phyloP scores from a whole-genome alignment of 2,113 vertebrate genomes.

The Asarcornis scutulata region DNA sequence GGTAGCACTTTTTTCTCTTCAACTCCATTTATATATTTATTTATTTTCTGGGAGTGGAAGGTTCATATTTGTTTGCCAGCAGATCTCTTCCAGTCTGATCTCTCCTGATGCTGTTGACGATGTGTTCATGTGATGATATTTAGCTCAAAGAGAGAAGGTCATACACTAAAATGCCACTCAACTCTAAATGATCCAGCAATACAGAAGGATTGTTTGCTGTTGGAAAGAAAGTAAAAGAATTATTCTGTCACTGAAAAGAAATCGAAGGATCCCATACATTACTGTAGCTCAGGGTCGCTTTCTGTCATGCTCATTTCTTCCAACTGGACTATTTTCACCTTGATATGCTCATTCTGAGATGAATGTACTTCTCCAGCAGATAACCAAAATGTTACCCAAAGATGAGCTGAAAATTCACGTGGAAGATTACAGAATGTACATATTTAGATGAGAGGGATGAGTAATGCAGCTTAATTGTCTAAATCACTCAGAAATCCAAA shows the following conservation, averaged over 20 bases:
- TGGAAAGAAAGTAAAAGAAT: not conserved
- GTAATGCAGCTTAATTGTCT: slow-evolving; percentile 53
- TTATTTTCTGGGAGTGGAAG: not conserved
- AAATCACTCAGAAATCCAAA: slow-evolving; percentile 55
- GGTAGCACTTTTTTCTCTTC: not conserved
- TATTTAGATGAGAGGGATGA: slow-evolving; percentile 48
- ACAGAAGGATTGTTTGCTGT: not conserved
- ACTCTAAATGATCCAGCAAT: not conserved
- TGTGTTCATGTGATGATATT: not conserved
- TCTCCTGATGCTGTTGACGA: not conserved
- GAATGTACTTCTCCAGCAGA: not conserved
- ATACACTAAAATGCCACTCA: not conserved
- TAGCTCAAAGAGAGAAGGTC: not conserved
- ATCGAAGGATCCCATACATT: not conserved
- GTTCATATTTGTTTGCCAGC: not conserved
- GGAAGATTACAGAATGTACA: slow-evolving; percentile 29
- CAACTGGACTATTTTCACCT: not conserved
- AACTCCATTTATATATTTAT: not conserved
- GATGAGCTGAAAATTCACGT: slow-evolving; percentile 11
- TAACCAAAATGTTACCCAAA: not conserved
- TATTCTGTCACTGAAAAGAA: not conserved
- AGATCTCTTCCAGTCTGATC: not conserved
- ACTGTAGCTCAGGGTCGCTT: not conserved
- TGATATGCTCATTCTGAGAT: not conserved
- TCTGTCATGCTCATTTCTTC: not conserved